Evolutionary conservation across 2,888 invertebrate species (phyloP).

Genomic region (Lathronympha strigana): DNA sequence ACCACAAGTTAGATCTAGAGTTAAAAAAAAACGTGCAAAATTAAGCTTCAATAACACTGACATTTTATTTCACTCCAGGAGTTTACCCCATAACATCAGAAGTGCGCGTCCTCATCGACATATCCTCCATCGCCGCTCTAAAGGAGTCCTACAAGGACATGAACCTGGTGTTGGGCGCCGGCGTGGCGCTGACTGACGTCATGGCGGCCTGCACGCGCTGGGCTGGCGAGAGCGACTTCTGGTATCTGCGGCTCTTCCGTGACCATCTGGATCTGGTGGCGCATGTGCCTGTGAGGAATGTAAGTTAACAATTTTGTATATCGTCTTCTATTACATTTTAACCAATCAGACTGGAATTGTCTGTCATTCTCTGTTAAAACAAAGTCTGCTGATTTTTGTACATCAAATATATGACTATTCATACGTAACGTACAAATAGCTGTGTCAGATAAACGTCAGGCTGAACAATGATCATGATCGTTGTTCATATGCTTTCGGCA

Average conservation of each 20-base stretch:
- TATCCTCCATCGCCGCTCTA: conserved; percentile 83
- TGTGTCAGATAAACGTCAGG: too few relatives aligned
- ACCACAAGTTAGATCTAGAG: too few relatives aligned
- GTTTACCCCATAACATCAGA: conserved; percentile 72
- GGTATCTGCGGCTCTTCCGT: conserved; percentile 83
- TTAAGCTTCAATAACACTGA: neutral
- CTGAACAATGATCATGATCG: too few relatives aligned
- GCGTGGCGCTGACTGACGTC: conserved; percentile 81
- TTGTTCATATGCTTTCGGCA: too few relatives aligned
- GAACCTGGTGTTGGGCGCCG: conserved; percentile 84
- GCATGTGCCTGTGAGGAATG: conserved; percentile 89
- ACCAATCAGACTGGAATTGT: too few relatives aligned
- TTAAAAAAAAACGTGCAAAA: neutral
- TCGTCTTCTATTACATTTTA: too few relatives aligned
- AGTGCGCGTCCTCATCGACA: conserved; percentile 84
- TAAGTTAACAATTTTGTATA: too few relatives aligned
- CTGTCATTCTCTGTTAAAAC: too few relatives aligned
- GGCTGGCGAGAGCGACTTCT: conserved; percentile 76
- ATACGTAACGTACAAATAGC: too few relatives aligned
- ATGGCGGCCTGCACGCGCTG: conserved; percentile 75
- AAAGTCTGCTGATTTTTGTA: too few relatives aligned
- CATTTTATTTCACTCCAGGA: conserved; percentile 57
- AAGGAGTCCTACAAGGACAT: conserved; percentile 60
- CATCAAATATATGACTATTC: too few relatives aligned
- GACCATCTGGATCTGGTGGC: conserved; percentile 88